These are phyloP conservation scores for Semotilus atromaculatus DNA, from an alignment of 2,797 vertebrate genomes.

Conservation along the genomic window DNA sequence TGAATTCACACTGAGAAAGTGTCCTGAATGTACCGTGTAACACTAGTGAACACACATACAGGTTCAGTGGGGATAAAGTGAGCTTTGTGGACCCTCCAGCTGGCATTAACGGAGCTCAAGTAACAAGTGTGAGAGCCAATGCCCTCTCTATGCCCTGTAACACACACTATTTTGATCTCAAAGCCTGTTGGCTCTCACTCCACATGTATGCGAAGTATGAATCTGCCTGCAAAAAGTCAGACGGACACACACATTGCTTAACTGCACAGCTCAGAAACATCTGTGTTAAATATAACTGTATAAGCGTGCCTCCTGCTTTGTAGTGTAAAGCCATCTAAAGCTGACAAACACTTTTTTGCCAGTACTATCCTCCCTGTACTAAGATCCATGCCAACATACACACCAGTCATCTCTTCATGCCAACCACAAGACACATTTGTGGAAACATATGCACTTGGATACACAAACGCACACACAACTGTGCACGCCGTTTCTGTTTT, in stretches of 20 bases:
- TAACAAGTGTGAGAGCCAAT: slow-evolving; percentile 78
- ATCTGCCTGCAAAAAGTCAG: slow-evolving; percentile 38
- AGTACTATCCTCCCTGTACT: background rate
- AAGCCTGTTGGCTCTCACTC: background rate
- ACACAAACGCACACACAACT: slow-evolving; percentile 15
- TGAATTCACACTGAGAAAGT: background rate
- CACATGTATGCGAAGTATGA: background rate
- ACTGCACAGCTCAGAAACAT: slow-evolving; percentile 20
- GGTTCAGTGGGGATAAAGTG: slow-evolving; percentile 77
- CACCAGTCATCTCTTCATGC: background rate
- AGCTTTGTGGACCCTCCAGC: slow-evolving; percentile 70
- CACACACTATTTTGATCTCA: slow-evolving; percentile 31
- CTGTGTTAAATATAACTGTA: slow-evolving; percentile 36
- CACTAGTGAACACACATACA: slow-evolving; percentile 31
- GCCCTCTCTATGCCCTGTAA: slow-evolving; percentile 49
- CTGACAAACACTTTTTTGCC: background rate
- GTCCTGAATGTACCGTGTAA: slow-evolving; percentile 24
- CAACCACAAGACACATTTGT: slow-evolving; percentile 28
- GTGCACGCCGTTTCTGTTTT: slow-evolving; percentile 4
- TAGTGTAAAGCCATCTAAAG: slow-evolving; percentile 14
- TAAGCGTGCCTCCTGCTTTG: background rate
- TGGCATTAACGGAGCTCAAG: slow-evolving; percentile 69
- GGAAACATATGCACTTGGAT: slow-evolving; percentile 21
- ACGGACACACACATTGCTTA: slow-evolving; percentile 12
- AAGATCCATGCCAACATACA: slow-evolving; percentile 10